Conservation (phyloP, 2,888 invertebrate genomes). For the Blastobasis adustella region DNA sequence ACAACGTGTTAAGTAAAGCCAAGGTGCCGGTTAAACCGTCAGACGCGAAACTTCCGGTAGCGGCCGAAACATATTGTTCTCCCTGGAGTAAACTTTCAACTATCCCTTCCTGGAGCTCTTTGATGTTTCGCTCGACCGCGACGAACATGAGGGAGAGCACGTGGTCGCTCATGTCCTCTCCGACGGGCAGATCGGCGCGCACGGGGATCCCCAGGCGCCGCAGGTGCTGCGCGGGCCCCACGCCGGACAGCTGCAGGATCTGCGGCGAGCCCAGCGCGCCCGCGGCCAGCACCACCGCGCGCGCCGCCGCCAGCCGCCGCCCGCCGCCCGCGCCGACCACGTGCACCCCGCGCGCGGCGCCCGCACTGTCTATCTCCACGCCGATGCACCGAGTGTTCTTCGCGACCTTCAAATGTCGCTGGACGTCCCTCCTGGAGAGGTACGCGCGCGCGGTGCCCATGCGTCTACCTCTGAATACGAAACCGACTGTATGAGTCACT, state of each 20-base stretch:
- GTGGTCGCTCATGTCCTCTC: conserved; percentile 44
- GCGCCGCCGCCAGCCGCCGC: neutral
- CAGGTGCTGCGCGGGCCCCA: conserved; percentile 11
- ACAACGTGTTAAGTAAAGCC: conserved; percentile 36
- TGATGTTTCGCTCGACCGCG: conserved; percentile 21
- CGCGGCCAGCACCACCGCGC: neutral
- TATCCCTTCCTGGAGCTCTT: conserved; percentile 1
- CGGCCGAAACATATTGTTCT: conserved; percentile 18
- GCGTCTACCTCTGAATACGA: conserved; percentile 34
- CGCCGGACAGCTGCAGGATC: neutral
- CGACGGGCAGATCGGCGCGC: conserved; percentile 37
- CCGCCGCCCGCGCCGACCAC: neutral
- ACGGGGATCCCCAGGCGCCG: conserved; percentile 31
- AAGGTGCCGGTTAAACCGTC: conserved; percentile 38
- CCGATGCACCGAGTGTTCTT: conserved; percentile 35
- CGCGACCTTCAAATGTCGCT: conserved; percentile 27
- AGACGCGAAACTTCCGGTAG: conserved; percentile 35
- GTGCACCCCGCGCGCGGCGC: conserved; percentile 30
- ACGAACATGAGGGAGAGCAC: conserved; percentile 28
- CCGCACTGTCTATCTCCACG: conserved; percentile 33
- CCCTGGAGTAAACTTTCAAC: neutral
- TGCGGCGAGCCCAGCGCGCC: neutral
- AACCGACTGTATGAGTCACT: conserved; percentile 34
- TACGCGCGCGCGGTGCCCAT: conserved; percentile 46
- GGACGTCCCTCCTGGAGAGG: conserved; percentile 28